phyloP scores from a whole-genome alignment of 2,888 invertebrate species.

The Stictocephala bisonia region DNA sequence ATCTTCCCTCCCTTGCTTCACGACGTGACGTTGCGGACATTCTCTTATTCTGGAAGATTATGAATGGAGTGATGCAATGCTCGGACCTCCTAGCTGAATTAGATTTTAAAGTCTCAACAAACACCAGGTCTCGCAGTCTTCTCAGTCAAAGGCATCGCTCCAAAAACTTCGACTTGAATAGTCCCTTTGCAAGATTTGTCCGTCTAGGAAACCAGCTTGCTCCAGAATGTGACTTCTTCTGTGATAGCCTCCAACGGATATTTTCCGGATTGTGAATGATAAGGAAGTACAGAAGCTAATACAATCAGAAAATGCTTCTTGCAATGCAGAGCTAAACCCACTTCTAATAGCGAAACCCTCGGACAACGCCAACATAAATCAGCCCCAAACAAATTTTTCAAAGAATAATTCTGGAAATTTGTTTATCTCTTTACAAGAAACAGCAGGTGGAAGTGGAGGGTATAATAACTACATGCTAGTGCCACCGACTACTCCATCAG shows the following conservation, averaged over 20 bases:
- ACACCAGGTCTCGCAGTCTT: constrained; percentile 13
- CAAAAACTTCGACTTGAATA: not conserved
- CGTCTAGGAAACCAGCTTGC: not conserved
- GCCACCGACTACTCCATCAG: too few species aligned
- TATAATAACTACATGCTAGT: too few species aligned
- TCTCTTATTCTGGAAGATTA: not conserved
- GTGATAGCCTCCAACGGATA: not conserved
- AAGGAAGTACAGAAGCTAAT: too few species aligned
- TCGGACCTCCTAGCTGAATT: not conserved
- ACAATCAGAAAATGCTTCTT: too few species aligned
- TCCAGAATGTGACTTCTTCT: not conserved
- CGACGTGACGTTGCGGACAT: not conserved
- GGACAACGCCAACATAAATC: too few species aligned
- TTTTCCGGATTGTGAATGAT: too few species aligned
- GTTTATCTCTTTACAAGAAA: too few species aligned
- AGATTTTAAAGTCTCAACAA: not conserved
- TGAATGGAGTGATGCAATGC: not conserved
- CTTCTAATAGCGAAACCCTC: too few species aligned
- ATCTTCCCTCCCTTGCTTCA: not conserved
- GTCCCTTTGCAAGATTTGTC: not conserved
- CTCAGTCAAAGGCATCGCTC: not conserved
- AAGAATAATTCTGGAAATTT: too few species aligned
- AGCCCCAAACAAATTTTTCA: too few species aligned
- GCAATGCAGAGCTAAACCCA: too few species aligned
- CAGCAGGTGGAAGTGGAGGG: too few species aligned